A percentile compares a stretch with the other conserved stretches of the same genome.
These are phyloP conservation scores for Discoglossus pictus DNA, from an alignment of 2,797 vertebrate genomes.

Conservation along the genomic window DNA sequence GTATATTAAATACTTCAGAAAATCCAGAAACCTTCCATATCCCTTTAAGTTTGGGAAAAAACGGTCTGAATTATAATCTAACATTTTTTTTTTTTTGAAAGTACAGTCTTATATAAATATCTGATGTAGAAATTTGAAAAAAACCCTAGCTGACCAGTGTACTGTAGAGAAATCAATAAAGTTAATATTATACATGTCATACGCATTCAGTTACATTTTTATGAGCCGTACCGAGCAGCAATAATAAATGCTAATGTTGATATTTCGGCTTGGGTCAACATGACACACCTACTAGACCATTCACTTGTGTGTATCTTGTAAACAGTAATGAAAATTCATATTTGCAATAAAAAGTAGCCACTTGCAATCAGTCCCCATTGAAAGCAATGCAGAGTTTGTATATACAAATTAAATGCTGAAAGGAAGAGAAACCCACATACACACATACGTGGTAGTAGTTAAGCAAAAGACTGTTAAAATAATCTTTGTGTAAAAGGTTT, in stretches of 20 bases:
- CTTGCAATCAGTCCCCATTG: constrained; percentile 41
- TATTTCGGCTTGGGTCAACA: constrained; percentile 56
- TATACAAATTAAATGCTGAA: constrained; percentile 27
- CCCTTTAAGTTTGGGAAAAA: too few relatives aligned
- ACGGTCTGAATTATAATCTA: too few relatives aligned
- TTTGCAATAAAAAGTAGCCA: constrained; percentile 47
- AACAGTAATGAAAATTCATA: constrained; percentile 50
- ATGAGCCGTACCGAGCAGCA: constrained; percentile 48
- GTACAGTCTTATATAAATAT: too few relatives aligned
- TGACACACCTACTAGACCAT: constrained; percentile 32
- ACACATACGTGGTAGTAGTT: constrained; percentile 23
- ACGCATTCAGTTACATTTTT: constrained; percentile 50
- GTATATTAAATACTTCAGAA: too few relatives aligned
- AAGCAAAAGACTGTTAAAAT: constrained; percentile 54
- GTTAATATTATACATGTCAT: neutral
- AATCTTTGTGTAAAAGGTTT: constrained; percentile 55
- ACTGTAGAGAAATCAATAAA: constrained; percentile 13
- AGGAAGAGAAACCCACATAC: constrained; percentile 29
- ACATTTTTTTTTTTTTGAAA: too few relatives aligned
- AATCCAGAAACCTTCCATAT: too few relatives aligned
- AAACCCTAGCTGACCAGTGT: fast-evolving
- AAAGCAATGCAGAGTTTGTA: neutral
- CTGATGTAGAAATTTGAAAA: too few relatives aligned
- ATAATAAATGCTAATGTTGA: constrained; percentile 47
- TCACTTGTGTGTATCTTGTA: constrained; percentile 25